Conservation (phyloP, 37 sponge, comb jelly and placozoan species). For the Geodia barretti region DNA sequence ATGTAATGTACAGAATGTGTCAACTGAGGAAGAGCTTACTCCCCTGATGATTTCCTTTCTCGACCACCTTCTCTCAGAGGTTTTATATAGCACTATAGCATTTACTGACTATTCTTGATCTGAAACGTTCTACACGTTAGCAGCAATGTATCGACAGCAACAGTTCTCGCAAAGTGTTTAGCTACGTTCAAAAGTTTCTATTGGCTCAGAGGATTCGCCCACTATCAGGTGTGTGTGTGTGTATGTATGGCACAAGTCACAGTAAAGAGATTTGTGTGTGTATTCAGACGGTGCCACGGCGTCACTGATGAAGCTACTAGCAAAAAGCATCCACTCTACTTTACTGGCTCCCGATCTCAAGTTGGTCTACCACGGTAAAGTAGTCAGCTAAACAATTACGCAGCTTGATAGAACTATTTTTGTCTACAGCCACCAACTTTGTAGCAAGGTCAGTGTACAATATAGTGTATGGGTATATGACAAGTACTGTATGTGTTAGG, state of each 20-base stretch:
- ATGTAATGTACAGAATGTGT: background rate
- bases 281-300: background rate
- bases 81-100: too few relatives aligned
- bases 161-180: background rate
- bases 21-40: background rate
- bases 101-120: background rate
- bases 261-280: too few relatives aligned
- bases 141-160: background rate
- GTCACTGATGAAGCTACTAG: background rate
- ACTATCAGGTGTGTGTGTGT: background rate
- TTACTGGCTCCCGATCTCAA: background rate
- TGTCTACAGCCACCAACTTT: background rate
- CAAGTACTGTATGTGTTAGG: background rate
- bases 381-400: too few relatives aligned
- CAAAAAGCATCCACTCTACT: background rate
- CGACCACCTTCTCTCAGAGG: background rate
- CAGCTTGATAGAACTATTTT: too few relatives aligned
- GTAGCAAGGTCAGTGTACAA: background rate
- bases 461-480: background rate
- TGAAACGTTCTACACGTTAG: background rate
- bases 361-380: background rate
- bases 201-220: constrained; percentile 5
- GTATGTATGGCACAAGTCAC: background rate
- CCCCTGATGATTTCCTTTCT: background rate
- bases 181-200: constrained; percentile 1